phyloP scores from a whole-genome alignment of 2,888 invertebrate genomes.

The Meiosimyza platycephala region DNA sequence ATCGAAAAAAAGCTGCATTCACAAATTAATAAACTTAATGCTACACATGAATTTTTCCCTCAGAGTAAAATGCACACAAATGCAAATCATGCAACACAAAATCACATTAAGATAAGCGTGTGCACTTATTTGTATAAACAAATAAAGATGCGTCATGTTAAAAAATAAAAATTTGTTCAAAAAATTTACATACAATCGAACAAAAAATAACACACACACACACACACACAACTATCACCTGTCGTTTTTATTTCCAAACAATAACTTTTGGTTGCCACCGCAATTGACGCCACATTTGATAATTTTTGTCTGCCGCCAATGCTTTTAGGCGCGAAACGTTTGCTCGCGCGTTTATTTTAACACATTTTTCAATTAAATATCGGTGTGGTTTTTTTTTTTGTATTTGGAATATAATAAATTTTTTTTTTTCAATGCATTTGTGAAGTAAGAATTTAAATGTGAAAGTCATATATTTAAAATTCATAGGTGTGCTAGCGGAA shows the following conservation, averaged over 20 bases:
- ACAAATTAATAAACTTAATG: constrained; percentile 12
- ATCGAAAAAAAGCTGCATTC: no score
- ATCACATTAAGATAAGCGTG: constrained; percentile 28
- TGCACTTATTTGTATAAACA: not conserved
- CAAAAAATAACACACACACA: no score
- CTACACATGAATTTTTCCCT: no score
- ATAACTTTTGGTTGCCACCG: no score
- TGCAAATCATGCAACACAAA: not conserved
- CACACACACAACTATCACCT: not conserved
- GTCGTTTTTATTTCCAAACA: not conserved
- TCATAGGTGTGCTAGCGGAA: no score
- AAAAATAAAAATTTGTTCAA: not conserved
- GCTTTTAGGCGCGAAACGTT: constrained; percentile 25
- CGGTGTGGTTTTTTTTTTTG: not conserved
- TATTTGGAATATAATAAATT: no score
- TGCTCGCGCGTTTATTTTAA: not conserved
- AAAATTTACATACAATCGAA: no score
- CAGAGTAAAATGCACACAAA: no score
- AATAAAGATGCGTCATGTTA: constrained; percentile 21
- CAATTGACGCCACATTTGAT: not conserved
- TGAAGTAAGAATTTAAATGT: no score
- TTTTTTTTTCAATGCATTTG: no score
- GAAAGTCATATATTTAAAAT: no score
- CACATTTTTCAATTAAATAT: constrained; percentile 6
- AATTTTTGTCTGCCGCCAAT: constrained; percentile 29